Percentiles rank a stretch among this genome's conserved stretches.
phyloP scores from a whole-genome alignment of 2,113 vertebrate genomes.

The Arvicanthis niloticus region DNA sequence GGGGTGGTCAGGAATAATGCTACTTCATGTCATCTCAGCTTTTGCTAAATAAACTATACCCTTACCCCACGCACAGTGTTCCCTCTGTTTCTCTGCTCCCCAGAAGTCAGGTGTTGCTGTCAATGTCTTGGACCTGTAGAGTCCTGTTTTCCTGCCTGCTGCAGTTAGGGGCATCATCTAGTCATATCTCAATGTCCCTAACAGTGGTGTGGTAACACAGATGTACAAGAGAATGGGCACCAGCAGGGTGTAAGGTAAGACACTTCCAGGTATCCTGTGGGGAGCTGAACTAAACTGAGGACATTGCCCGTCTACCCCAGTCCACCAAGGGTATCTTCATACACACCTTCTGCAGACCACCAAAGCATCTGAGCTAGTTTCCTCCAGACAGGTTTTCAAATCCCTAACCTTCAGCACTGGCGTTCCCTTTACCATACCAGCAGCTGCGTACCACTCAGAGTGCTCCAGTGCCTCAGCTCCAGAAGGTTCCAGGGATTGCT shows the following conservation, averaged over 20 bases:
- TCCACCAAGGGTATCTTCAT: neutral
- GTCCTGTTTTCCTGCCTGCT: neutral
- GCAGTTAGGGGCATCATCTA: neutral
- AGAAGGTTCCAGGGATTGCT: neutral
- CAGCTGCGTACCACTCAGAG: neutral
- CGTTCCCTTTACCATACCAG: accelerated
- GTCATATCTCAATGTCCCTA: neutral
- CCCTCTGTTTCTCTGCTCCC: neutral
- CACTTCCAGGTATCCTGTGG: no score
- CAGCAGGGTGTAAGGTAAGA: neutral
- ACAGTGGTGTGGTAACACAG: neutral
- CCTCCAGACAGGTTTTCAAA: neutral
- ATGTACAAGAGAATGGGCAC: neutral
- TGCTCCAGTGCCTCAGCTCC: neutral
- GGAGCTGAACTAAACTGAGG: neutral
- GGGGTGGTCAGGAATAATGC: accelerated
- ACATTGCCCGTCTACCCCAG: accelerated
- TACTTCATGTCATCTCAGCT: accelerated
- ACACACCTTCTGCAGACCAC: neutral
- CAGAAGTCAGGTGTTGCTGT: neutral
- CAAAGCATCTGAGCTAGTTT: neutral
- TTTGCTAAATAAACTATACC: accelerated
- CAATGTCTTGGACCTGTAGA: neutral
- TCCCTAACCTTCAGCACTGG: no score
- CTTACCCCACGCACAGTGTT: no score